A percentile compares a stretch with the other conserved stretches of the same genome.
Evolutionary conservation across 2,113 vertebrate genomes (phyloP).

Genomic region (Fulmarus glacialis): DNA sequence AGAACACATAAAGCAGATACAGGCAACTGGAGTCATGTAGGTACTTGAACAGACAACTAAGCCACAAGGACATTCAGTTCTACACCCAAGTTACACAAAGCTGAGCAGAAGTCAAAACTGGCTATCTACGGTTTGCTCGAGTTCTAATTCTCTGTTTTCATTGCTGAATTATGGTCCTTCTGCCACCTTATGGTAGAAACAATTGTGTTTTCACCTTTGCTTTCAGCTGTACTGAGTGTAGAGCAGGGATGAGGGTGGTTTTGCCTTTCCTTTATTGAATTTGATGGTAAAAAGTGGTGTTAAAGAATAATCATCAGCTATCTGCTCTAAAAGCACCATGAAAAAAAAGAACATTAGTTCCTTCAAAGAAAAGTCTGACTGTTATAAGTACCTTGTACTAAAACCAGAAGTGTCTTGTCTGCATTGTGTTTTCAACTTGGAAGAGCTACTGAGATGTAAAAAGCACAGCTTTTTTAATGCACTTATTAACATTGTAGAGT

Average conservation of each 20-base stretch:
- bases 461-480: not conserved
- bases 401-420: not conserved
- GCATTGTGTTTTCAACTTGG: not conserved
- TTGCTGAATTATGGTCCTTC: not conserved
- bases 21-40: not conserved
- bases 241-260: not conserved
- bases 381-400: not conserved
- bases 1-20: not conserved
- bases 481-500: not conserved
- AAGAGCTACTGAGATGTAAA: not conserved
- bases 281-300: not conserved
- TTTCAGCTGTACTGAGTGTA: not conserved
- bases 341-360: not conserved
- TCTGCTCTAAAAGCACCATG: not conserved
- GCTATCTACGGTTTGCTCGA: not conserved
- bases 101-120: not conserved
- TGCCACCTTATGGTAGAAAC: not conserved
- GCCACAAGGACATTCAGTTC: slow-evolving; percentile 12
- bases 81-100: slow-evolving; percentile 14
- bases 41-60: not conserved
- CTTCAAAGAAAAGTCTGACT: not conserved
- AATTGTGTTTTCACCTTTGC: not conserved
- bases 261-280: not conserved
- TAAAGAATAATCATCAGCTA: not conserved
- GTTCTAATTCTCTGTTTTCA: not conserved